Percentiles rank a stretch among this genome's conserved stretches.
phyloP scores from a whole-genome alignment of 2,888 invertebrate species.

The Pollenia angustigena region DNA sequence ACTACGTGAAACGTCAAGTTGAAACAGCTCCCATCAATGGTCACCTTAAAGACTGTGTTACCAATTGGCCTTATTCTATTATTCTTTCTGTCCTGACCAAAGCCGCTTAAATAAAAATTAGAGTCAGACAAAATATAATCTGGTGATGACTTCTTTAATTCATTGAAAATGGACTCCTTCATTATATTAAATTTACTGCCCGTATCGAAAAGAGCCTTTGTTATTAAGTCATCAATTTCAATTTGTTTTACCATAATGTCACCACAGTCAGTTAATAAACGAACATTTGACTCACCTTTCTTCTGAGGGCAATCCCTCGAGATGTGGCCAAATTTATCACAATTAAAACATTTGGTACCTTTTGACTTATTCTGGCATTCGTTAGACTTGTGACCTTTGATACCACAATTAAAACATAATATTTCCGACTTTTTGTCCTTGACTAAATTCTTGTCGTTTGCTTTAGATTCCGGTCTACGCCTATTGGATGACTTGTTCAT shows the following conservation, averaged over 20 bases:
- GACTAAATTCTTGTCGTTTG: not conserved
- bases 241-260: conserved; percentile 48
- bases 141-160: not conserved
- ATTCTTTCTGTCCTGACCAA: conserved; percentile 26
- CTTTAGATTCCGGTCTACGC: not conserved
- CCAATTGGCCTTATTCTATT: conserved; percentile 58
- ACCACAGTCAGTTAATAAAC: conserved; percentile 7
- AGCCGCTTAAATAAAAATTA: conserved; percentile 61
- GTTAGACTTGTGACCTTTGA: conserved; percentile 61
- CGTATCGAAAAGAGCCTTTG: conserved; percentile 53
- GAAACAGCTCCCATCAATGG: conserved; percentile 23
- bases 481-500: conserved; percentile 26
- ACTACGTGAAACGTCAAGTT: conserved; percentile 48
- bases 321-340: conserved; percentile 44
- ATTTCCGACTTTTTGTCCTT: conserved; percentile 20
- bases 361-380: conserved; percentile 52
- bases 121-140: not conserved
- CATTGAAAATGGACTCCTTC: not conserved
- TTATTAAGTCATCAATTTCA: not conserved
- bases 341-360: conserved; percentile 65
- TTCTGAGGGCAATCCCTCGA: conserved; percentile 47
- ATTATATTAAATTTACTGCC: conserved; percentile 60
- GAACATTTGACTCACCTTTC: conserved; percentile 33
- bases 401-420: conserved; percentile 67
- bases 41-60: conserved; percentile 5